These are phyloP conservation scores for Rhabdomys dilectus DNA, from an alignment of 2,113 vertebrate genomes.

Conservation along the genomic window DNA sequence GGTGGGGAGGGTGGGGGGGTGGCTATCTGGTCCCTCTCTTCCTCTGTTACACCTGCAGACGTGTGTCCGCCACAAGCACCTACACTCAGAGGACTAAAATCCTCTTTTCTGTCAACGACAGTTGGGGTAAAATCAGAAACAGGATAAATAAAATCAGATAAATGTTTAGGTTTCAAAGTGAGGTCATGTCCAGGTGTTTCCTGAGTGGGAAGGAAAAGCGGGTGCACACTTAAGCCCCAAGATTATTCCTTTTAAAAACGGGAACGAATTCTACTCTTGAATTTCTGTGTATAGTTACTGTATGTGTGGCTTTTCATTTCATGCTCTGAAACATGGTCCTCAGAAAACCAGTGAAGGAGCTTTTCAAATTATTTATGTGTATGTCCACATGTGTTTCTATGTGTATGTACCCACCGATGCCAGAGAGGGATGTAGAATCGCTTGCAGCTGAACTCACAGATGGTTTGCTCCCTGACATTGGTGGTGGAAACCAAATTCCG, in stretches of 20 bases:
- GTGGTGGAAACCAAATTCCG: not conserved
- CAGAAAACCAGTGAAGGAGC: not conserved
- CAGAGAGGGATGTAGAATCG: not conserved
- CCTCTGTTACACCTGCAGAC: not conserved
- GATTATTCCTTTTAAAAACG: not conserved
- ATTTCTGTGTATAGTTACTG: not conserved
- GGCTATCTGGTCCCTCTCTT: not conserved
- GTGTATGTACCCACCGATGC: not conserved
- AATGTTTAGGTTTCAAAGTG: not conserved
- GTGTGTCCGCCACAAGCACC: rapidly evolving
- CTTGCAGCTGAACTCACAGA: not conserved
- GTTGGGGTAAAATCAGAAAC: not conserved
- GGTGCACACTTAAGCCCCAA: not conserved
- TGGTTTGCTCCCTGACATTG: not conserved
- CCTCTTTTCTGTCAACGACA: not conserved
- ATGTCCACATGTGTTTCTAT: no score
- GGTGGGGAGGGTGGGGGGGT: no score
- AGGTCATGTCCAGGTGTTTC: not conserved
- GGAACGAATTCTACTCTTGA: not conserved
- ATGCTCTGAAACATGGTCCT: not conserved
- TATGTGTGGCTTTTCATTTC: not conserved
- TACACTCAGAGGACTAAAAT: not conserved
- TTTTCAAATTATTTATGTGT: not conserved
- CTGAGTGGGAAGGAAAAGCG: not conserved
- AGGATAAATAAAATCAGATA: not conserved